Percentiles rank a stretch among this genome's conserved stretches.
Evolutionary conservation across 2,797 vertebrate species (phyloP).

Genomic region (Sebastes ruberrimus): DNA sequence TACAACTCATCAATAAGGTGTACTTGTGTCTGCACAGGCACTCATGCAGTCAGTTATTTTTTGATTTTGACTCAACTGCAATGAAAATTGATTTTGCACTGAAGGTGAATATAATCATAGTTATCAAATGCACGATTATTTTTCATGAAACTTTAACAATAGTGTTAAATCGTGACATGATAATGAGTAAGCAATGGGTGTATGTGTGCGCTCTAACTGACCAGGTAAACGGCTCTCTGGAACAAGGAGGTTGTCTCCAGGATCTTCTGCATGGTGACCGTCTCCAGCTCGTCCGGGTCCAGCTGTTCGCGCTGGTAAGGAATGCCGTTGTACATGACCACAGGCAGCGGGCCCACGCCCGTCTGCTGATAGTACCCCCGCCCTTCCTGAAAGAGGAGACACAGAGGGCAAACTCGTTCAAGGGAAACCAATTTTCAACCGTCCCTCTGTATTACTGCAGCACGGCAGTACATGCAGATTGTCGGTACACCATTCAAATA

Average conservation of each 20-base stretch:
- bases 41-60: not conserved
- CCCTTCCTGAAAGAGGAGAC: conserved; percentile 81
- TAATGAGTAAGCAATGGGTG: not conserved
- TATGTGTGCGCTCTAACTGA: conserved; percentile 70
- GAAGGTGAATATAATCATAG: not conserved
- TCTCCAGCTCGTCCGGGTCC: conserved; percentile 96
- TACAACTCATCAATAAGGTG: not conserved
- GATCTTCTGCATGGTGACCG: conserved; percentile 97
- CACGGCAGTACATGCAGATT: no score
- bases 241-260: conserved; percentile 94
- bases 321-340: conserved; percentile 96
- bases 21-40: not conserved
- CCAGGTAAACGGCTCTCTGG: conserved; percentile 95
- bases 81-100: not conserved
- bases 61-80: not conserved
- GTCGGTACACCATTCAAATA: no score
- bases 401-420: not conserved
- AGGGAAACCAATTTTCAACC: no score
- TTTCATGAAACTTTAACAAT: not conserved
- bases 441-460: no score
- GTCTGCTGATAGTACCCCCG: conserved; percentile 92
- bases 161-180: not conserved
- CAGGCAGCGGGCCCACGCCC: conserved; percentile 91
- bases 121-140: not conserved
- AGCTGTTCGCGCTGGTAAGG: conserved; percentile 93